Evolutionary conservation across 2,113 vertebrate genomes (phyloP).

Genomic region (Narcine bancroftii): DNA sequence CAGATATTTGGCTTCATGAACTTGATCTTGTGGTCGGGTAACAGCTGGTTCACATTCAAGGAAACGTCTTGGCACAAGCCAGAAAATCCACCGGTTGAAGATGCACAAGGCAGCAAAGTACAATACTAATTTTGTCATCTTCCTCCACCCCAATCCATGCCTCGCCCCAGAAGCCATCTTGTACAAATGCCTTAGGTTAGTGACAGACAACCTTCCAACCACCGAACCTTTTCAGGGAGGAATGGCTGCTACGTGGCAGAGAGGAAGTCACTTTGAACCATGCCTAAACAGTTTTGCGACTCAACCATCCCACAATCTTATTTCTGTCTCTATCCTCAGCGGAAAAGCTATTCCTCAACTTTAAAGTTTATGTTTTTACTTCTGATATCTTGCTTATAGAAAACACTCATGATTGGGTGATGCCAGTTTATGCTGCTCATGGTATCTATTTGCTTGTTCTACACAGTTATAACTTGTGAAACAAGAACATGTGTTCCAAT

Average conservation of each 20-base stretch:
- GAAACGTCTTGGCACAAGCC: constrained; percentile 78
- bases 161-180: background rate
- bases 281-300: background rate
- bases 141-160: constrained; percentile 29
- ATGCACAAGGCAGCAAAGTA: constrained; percentile 48
- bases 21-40: constrained; percentile 83
- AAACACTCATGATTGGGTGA: too few species aligned
- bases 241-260: background rate
- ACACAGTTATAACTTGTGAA: background rate
- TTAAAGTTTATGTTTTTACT: background rate
- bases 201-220: background rate
- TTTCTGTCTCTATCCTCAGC: background rate
- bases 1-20: constrained; percentile 92
- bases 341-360: background rate
- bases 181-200: background rate
- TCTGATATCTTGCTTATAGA: too few species aligned
- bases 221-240: background rate
- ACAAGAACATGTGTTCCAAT: background rate
- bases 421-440: background rate
- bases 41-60: constrained; percentile 94
- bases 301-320: background rate
- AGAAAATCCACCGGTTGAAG: constrained; percentile 58
- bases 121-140: background rate
- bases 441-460: background rate
- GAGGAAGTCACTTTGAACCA: too few species aligned